Conservation (phyloP, 2,888 invertebrate species). For the Ethmia dodecea region DNA sequence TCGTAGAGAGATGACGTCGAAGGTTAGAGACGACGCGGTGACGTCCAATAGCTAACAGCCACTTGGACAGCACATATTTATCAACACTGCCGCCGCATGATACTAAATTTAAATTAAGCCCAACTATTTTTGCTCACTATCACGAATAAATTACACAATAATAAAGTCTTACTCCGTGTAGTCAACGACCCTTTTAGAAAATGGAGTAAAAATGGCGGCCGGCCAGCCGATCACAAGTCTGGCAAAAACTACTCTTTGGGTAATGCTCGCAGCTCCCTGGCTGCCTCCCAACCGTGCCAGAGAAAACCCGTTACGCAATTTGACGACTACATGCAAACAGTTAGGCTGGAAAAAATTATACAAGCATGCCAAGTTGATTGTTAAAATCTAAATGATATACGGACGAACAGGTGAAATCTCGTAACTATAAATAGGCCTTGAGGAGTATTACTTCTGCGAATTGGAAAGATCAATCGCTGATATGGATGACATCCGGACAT, state of each 20-base stretch:
- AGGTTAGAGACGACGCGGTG: conserved; percentile 4
- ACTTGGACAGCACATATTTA: conserved; percentile 9
- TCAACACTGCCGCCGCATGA: conserved; percentile 5
- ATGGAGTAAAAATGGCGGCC: conserved; percentile 44
- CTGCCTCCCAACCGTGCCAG: conserved; percentile 50
- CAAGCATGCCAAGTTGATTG: conserved; percentile 28
- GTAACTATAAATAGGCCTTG: conserved; percentile 10
- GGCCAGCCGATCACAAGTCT: conserved; percentile 44
- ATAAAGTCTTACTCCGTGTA: conserved; percentile 14
- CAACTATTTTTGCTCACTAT: conserved; percentile 9
- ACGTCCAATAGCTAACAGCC: too few species aligned
- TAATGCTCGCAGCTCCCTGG: conserved; percentile 44
- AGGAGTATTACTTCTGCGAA: not conserved
- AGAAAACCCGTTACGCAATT: conserved; percentile 30
- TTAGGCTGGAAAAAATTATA: conserved; percentile 23
- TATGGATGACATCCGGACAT: too few species aligned
- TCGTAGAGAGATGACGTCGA: not conserved
- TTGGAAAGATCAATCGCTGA: not conserved
- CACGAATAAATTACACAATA: conserved; percentile 12
- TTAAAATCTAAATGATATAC: conserved; percentile 27
- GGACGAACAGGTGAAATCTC: conserved; percentile 32
- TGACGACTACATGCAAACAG: conserved; percentile 6
- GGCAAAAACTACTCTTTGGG: conserved; percentile 34
- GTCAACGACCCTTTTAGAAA: conserved; percentile 42
- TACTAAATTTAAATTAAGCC: conserved; percentile 9